A percentile compares a stretch with the other conserved stretches of the same genome.
Evolutionary conservation across 35 echinoderm and acorn worm species (phyloP).

Genomic region (Lytechinus pictus): DNA sequence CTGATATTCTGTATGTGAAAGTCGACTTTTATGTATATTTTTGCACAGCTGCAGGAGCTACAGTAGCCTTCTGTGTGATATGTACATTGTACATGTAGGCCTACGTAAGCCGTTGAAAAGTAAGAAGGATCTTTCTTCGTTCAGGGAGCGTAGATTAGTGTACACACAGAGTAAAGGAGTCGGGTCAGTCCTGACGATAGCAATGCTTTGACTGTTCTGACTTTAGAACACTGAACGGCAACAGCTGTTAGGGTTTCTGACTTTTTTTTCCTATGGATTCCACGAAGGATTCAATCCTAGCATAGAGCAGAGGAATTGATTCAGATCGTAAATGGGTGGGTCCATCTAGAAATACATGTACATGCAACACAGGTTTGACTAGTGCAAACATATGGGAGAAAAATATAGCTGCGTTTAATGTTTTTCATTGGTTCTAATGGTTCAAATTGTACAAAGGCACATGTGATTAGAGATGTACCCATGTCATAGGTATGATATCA

Average conservation of each 20-base stretch:
- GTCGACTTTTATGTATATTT: slow-evolving; percentile 1
- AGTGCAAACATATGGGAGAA: neutral
- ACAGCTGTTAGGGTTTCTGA: neutral
- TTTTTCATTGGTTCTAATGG: neutral
- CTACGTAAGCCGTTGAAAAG: neutral
- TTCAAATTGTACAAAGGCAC: no score
- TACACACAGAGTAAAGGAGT: neutral
- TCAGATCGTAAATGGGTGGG: neutral
- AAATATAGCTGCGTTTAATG: neutral
- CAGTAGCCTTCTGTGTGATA: neutral
- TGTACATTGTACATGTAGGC: no score
- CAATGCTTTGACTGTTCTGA: no score
- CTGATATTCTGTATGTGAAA: neutral
- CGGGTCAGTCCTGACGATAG: no score
- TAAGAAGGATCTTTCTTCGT: neutral
- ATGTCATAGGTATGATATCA: no score
- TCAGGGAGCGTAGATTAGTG: neutral
- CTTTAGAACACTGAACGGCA: neutral
- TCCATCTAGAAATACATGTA: neutral
- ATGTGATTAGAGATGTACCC: no score
- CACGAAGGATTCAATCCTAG: neutral
- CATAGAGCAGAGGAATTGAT: neutral
- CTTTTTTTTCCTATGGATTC: neutral
- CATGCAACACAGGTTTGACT: neutral
- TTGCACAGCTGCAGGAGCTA: neutral